Evolutionary conservation across 1,140 invertebrate genomes (phyloP).

Genomic region (Zaprionus lachaisei): DNA sequence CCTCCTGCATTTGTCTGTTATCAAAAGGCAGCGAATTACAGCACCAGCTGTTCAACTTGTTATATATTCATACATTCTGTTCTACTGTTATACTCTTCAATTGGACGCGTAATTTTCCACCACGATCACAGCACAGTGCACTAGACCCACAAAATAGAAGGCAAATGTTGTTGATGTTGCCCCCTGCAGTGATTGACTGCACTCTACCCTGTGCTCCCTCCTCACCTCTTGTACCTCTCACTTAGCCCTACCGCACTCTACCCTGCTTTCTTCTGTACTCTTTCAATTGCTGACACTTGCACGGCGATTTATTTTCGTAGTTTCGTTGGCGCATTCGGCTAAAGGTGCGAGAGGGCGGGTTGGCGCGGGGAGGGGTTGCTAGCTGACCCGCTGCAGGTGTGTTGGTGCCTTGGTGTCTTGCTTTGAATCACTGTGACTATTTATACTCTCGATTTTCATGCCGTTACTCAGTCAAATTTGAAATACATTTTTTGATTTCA

Average conservation of each 20-base stretch:
- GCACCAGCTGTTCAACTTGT: conserved; percentile 18
- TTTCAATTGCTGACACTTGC: conserved; percentile 26
- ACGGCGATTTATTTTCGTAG: conserved; percentile 43
- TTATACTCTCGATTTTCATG: conserved; percentile 78
- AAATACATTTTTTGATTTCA: conserved; percentile 60
- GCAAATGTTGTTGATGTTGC: not conserved
- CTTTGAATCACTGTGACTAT: conserved; percentile 74
- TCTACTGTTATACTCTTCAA: conserved; percentile 30
- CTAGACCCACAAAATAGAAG: conserved; percentile 19
- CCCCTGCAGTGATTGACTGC: not conserved
- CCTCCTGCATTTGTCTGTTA: not conserved
- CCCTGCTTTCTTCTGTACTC: not conserved
- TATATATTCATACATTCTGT: not conserved
- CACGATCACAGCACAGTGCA: conserved; percentile 28
- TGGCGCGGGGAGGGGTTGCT: not conserved
- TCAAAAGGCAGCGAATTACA: not conserved
- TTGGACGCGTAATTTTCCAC: conserved; percentile 55
- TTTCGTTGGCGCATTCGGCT: not conserved
- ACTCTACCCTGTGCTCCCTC: not conserved
- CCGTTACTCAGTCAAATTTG: conserved; percentile 58
- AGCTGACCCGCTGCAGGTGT: conserved; percentile 62
- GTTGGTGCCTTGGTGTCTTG: conserved; percentile 23
- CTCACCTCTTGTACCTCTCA: not conserved
- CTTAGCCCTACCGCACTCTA: not conserved
- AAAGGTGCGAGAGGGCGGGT: conserved; percentile 15